Evolutionary conservation across 2,888 invertebrate species (phyloP), one percentile per base, ranked within the genome.

Genomic region (Dryobota labecula): DNA sequence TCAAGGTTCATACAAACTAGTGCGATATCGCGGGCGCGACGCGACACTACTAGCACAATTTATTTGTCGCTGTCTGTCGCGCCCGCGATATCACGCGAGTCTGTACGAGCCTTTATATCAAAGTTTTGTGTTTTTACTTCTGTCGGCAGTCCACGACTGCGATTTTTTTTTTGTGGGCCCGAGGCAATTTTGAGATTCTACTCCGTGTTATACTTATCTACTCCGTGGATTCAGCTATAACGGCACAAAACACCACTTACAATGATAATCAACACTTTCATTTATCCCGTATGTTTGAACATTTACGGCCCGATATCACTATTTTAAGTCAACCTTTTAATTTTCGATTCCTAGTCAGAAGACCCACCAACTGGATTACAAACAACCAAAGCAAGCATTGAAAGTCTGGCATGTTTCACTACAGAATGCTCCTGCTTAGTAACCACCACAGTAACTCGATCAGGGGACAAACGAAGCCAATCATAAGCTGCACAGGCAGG

Each of bases 401-500:
- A 33, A 54, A 47, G 8, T 20, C 9, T 2, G 2, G 60, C 24
- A 49, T 75, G 56, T 78, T 38, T 2, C 24, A 2, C 0, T 13
- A 27, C 9, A 65, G 30, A 30, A 24, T 15, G 20, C 49, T 30
- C 15, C 49, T 20, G 61, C 54, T 30, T n/a, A 30, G 30, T 43
- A 36, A 36, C n/a, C 27, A 47, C 49, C 45, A 56, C 47, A 54
- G 57, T 61, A 65, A 60, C 43, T 74, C 56, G 45, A 73, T 54
- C 66, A 33, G 13, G 47, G 61, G 43, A 69, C 83, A 73, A 76
- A 80, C 73, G 60, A 69, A 76, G 67, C 76, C 82, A 67, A 70
- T 80, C 70, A 74, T 72, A 73, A 77, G 62, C 57, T 57, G 71
- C 71, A 66, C 70, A 75, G 69, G 61, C 76, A 79, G 80, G 83